These are phyloP conservation scores for Hippoglossus stenolepis DNA, from an alignment of 2,113 vertebrate species.

Conservation along the genomic window DNA sequence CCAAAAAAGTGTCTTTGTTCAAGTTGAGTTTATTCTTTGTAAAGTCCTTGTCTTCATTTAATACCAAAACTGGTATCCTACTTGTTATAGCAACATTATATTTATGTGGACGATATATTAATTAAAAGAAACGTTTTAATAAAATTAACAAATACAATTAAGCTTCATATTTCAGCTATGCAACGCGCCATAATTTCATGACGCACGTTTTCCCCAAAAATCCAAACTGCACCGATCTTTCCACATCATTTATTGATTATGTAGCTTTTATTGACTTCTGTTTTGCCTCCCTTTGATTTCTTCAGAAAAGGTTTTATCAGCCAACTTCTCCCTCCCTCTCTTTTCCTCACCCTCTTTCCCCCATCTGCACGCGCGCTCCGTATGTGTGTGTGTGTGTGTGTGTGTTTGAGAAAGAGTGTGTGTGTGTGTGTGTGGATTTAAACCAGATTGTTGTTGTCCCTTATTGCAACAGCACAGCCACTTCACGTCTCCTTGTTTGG, in stretches of 20 bases:
- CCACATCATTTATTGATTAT: conserved; percentile 47
- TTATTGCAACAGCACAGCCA: conserved; percentile 69
- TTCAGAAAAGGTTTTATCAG: conserved; percentile 64
- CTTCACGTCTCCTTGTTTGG: conserved; percentile 68
- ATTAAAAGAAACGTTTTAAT: background rate
- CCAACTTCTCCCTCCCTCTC: conserved; percentile 5
- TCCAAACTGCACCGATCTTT: conserved; percentile 10
- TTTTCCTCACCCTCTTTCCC: conserved; percentile 11
- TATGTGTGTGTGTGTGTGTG: conserved; percentile 8
- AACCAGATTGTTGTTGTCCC: conserved; percentile 70
- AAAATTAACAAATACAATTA: background rate
- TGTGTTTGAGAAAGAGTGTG: background rate
- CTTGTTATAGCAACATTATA: background rate
- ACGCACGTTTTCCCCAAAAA: background rate
- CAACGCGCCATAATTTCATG: background rate
- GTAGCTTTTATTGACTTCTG: conserved; percentile 45
- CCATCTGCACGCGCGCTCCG: conserved; percentile 17
- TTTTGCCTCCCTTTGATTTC: conserved; percentile 62
- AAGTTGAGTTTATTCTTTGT: conserved; percentile 1
- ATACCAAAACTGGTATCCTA: background rate
- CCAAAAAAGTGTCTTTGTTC: background rate
- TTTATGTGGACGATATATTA: background rate
- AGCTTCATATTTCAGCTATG: background rate
- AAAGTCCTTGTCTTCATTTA: background rate
- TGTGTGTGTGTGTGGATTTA: conserved; percentile 46